A percentile compares a stretch with the other conserved stretches of the same genome.
These are phyloP conservation scores for Forbesichthys agassizii DNA, from an alignment of 2,113 vertebrate genomes.

Conservation along the genomic window DNA sequence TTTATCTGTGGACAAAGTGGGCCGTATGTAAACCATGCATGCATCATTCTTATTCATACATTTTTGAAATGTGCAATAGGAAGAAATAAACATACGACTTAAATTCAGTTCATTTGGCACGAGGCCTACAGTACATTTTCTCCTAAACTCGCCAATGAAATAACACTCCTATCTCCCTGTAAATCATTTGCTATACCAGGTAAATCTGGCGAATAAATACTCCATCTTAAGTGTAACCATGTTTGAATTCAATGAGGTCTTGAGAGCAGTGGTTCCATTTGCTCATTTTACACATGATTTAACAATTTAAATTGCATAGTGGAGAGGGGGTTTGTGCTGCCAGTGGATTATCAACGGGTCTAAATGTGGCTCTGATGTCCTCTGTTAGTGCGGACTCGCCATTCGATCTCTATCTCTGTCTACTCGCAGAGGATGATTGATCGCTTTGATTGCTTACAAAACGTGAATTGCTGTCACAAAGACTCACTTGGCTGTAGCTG, in stretches of 20 bases:
- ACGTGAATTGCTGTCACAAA: conserved; percentile 62
- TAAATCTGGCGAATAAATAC: background rate
- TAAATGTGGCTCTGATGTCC: conserved; percentile 21
- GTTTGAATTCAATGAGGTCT: background rate
- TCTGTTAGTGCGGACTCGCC: background rate
- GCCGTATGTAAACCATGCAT: conserved; percentile 7
- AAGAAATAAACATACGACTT: no score
- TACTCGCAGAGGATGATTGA: conserved; percentile 41
- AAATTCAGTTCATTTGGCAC: no score
- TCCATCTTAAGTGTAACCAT: background rate
- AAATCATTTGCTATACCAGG: no score
- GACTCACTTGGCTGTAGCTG: conserved; percentile 53
- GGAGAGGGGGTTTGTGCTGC: background rate
- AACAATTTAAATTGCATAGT: conserved; percentile 3
- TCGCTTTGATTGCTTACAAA: conserved; percentile 57
- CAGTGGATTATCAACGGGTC: background rate
- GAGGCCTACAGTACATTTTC: no score
- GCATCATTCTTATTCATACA: no score
- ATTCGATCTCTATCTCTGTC: conserved; percentile 12
- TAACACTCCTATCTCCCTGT: no score
- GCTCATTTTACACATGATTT: background rate
- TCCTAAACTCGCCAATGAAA: background rate
- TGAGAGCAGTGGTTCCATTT: conserved; percentile 3
- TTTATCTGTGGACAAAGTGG: background rate
- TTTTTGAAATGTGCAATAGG: background rate